Evolutionary conservation across 1,140 invertebrate species (phyloP).

Genomic region (Drosophila gunungcola): DNA sequence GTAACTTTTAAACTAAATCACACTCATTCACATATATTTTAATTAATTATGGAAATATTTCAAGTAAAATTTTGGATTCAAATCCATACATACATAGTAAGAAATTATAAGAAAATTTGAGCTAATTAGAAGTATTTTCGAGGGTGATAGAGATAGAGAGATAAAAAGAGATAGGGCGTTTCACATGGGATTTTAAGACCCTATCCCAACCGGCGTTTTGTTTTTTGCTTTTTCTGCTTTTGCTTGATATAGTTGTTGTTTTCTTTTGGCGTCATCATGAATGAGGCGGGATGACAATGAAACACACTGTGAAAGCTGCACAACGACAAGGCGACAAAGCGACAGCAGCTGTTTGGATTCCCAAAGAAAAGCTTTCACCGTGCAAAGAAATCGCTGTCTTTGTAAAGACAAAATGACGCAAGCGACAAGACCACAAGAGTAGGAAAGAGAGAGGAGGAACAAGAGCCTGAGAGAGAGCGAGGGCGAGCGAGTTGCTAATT

Average conservation of each 20-base stretch:
- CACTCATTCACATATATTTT: not conserved
- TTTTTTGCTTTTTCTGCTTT: constrained; percentile 29
- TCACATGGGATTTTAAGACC: constrained; percentile 58
- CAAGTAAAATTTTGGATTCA: not conserved
- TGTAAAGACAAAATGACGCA: constrained; percentile 71
- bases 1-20: not conserved
- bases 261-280: constrained; percentile 67
- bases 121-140: constrained; percentile 53
- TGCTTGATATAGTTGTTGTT: constrained; percentile 29
- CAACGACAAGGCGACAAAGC: constrained; percentile 53
- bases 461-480: constrained; percentile 12
- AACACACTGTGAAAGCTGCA: constrained; percentile 55
- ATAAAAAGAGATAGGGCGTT: constrained; percentile 32
- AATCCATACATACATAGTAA: no score
- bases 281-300: constrained; percentile 75
- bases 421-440: constrained; percentile 63
- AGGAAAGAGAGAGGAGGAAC: constrained; percentile 14
- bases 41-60: not conserved
- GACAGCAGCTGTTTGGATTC: constrained; percentile 77
- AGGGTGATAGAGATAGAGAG: not conserved
- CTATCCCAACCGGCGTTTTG: constrained; percentile 80
- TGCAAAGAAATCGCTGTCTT: constrained; percentile 53
- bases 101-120: constrained; percentile 10
- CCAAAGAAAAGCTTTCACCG: constrained; percentile 76
- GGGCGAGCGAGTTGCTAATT: constrained; percentile 65